Evolutionary conservation across 1,140 invertebrate genomes (phyloP).

Genomic region (Platorchestia sp.): DNA sequence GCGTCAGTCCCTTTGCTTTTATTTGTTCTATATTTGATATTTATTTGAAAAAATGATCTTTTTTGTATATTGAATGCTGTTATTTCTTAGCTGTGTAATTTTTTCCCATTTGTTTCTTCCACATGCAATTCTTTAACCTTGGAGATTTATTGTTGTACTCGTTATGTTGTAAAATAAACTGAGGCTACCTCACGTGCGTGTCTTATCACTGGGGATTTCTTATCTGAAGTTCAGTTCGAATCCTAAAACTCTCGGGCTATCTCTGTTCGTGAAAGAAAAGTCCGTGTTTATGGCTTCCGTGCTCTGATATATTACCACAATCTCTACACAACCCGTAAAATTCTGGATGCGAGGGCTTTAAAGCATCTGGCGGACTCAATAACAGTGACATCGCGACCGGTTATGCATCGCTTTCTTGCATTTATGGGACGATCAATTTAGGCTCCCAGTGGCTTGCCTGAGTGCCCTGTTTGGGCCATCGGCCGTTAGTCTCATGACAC

Average conservation of each 20-base stretch:
- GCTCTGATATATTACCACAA: background rate
- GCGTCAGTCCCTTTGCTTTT: too few relatives aligned
- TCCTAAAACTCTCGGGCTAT: background rate
- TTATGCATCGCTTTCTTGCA: slow-evolving; percentile 5
- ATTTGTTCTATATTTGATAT: too few relatives aligned
- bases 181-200: background rate
- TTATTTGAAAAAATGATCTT: too few relatives aligned
- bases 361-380: background rate
- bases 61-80: too few relatives aligned
- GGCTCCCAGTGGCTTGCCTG: background rate
- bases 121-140: too few relatives aligned
- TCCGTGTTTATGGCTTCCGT: background rate
- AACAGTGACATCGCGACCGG: background rate
- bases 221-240: background rate
- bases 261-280: too few relatives aligned
- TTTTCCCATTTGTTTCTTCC: too few relatives aligned
- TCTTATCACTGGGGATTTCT: background rate
- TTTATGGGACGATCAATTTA: background rate
- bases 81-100: too few relatives aligned
- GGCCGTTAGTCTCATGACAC: background rate
- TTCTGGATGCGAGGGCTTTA: background rate
- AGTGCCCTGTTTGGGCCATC: background rate
- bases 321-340: background rate
- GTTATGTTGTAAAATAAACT: too few relatives aligned
- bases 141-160: too few relatives aligned